A percentile compares a stretch with the other conserved stretches of the same genome.
These are phyloP conservation scores for Grammomys surdaster DNA, from an alignment of 2,113 vertebrate species.

Conservation along the genomic window DNA sequence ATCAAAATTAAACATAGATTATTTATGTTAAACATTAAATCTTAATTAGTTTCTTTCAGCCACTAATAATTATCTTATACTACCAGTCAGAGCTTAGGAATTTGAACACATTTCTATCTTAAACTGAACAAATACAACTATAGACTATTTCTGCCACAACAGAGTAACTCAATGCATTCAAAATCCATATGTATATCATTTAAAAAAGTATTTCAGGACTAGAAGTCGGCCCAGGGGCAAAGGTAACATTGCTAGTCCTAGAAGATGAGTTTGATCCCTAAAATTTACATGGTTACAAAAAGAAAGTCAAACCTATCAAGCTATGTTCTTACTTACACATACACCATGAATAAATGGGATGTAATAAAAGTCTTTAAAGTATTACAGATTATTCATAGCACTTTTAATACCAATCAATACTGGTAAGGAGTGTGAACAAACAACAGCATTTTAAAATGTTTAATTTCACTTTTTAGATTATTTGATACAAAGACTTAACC, in stretches of 20 bases:
- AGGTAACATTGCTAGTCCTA: neutral
- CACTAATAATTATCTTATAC: slow-evolving; percentile 1
- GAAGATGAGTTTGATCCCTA: neutral
- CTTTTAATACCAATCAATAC: neutral
- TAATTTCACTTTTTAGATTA: slow-evolving; percentile 38
- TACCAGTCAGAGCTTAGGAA: slow-evolving; percentile 31
- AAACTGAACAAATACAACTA: slow-evolving; percentile 42
- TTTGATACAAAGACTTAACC: neutral
- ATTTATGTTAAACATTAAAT: slow-evolving; percentile 42
- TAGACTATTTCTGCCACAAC: slow-evolving; percentile 22
- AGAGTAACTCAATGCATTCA: neutral
- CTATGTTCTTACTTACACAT: neutral
- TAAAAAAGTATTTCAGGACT: neutral
- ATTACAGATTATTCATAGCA: neutral
- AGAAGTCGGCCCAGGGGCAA: neutral
- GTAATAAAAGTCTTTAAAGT: neutral
- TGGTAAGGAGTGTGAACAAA: slow-evolving; percentile 11
- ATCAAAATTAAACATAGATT: slow-evolving; percentile 61
- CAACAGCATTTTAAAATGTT: neutral
- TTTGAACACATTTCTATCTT: slow-evolving; percentile 54
- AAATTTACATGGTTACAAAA: neutral
- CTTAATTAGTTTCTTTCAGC: slow-evolving; percentile 50
- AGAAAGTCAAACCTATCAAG: neutral
- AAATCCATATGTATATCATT: slow-evolving; percentile 38
- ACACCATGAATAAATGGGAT: neutral